phyloP scores from a whole-genome alignment of 2,113 vertebrate genomes.

The Corvus hawaiiensis region DNA sequence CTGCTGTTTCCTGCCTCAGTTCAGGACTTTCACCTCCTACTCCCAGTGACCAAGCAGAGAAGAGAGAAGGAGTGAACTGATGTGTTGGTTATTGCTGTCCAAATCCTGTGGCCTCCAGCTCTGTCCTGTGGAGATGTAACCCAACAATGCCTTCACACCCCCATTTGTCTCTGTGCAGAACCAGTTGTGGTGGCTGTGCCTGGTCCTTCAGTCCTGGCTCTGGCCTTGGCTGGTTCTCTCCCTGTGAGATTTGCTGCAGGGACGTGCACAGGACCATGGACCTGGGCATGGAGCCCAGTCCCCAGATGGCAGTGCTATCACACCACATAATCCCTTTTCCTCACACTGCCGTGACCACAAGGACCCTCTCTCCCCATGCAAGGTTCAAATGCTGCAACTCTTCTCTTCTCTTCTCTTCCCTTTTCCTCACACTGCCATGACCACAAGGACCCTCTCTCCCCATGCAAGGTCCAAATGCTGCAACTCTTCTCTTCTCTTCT shows the following conservation, averaged over 20 bases:
- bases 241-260: not conserved
- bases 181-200: not conserved
- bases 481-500: not conserved
- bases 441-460: not conserved
- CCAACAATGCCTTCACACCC: rapidly evolving
- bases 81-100: not conserved
- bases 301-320: not conserved
- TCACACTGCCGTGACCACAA: not conserved
- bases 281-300: not conserved
- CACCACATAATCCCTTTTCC: not conserved
- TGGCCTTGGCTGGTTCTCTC: not conserved
- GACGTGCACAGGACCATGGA: not conserved
- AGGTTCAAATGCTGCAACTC: not conserved
- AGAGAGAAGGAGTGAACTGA: not conserved
- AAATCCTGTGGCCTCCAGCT: not conserved
- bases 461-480: not conserved
- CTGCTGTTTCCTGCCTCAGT: not conserved
- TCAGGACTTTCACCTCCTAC: not conserved
- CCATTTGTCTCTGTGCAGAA: not conserved
- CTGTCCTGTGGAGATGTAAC: not conserved
- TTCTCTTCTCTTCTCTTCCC: not conserved
- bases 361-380: not conserved
- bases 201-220: not conserved
- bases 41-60: not conserved
- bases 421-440: not conserved